A percentile compares a stretch with the other conserved stretches of the same genome.
Evolutionary conservation across 2,888 invertebrate genomes (phyloP).

Genomic region (Cataglyphis rosenhaueri): DNA sequence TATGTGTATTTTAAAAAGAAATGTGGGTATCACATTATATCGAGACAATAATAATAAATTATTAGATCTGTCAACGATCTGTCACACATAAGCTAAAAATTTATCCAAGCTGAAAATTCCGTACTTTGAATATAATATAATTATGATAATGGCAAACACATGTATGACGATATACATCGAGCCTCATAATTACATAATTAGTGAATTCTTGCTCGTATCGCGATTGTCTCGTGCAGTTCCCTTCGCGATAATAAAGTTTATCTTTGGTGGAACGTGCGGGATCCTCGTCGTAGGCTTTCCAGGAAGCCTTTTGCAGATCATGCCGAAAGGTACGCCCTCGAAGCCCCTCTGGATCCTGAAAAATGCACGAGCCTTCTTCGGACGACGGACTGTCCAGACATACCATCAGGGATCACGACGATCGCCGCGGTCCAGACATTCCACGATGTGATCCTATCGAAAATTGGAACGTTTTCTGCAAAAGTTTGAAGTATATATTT

Average conservation of each 20-base stretch:
- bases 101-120: not conserved
- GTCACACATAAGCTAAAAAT: not conserved
- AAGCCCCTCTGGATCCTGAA: slow-evolving; percentile 67
- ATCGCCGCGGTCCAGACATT: slow-evolving; percentile 57
- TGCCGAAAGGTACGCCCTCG: slow-evolving; percentile 66
- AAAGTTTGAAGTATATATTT: not conserved
- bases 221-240: slow-evolving; percentile 40
- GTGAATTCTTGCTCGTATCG: slow-evolving; percentile 30
- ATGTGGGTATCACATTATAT: not conserved
- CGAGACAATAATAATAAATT: not conserved
- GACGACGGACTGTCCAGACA: slow-evolving; percentile 65
- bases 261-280: slow-evolving; percentile 64
- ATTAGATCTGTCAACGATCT: not conserved
- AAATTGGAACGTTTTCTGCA: slow-evolving; percentile 25
- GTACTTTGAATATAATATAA: not conserved
- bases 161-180: not conserved
- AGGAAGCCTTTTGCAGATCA: slow-evolving; percentile 74
- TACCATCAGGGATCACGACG: slow-evolving; percentile 61
- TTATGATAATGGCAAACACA: not conserved
- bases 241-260: slow-evolving; percentile 60
- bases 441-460: slow-evolving; percentile 52
- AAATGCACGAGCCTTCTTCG: slow-evolving; percentile 60
- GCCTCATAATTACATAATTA: slow-evolving; percentile 42
- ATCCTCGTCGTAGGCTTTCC: slow-evolving; percentile 71
- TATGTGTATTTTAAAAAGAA: not conserved